phyloP scores from a whole-genome alignment of 2,888 invertebrate species.

The Sminthurides aquaticus region DNA sequence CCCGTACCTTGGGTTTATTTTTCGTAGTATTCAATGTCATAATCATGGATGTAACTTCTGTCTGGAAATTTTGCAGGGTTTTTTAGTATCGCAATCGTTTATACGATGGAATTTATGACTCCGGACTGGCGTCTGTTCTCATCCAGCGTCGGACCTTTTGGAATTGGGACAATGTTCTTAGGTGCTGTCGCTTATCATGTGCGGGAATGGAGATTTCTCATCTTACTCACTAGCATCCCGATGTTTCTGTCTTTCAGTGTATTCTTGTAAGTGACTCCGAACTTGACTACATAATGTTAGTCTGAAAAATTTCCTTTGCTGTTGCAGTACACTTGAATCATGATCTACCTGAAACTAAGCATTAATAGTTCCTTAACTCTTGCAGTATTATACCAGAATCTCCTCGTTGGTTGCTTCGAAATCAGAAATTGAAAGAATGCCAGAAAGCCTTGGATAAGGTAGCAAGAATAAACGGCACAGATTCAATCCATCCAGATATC shows the following conservation, averaged over 20 bases:
- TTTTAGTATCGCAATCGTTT: constrained; percentile 34
- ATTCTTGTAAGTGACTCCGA: constrained; percentile 20
- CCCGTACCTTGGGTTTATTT: too few relatives aligned
- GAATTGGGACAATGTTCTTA: constrained; percentile 36
- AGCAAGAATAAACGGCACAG: constrained; percentile 32
- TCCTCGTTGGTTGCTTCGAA: constrained; percentile 36
- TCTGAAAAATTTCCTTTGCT: too few relatives aligned
- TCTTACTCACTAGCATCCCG: constrained; percentile 31
- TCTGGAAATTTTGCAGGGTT: constrained; percentile 25
- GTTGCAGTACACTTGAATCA: too few relatives aligned
- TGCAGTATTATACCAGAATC: constrained; percentile 30
- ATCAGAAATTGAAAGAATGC: constrained; percentile 30
- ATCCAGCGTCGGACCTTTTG: constrained; percentile 37
- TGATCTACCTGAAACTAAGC: too few relatives aligned
- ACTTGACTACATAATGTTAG: not conserved
- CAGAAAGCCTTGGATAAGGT: constrained; percentile 34
- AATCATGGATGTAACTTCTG: not conserved
- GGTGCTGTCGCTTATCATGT: constrained; percentile 34
- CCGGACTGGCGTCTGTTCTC: constrained; percentile 33
- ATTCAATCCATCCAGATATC: constrained; percentile 10
- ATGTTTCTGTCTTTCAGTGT: constrained; percentile 33
- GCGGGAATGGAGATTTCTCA: constrained; percentile 34
- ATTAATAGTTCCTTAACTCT: too few relatives aligned
- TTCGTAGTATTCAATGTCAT: too few relatives aligned
- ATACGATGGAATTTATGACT: constrained; percentile 40